Conservation (phyloP, 1,140 invertebrate genomes). For the Trichoplusia ni region DNA sequence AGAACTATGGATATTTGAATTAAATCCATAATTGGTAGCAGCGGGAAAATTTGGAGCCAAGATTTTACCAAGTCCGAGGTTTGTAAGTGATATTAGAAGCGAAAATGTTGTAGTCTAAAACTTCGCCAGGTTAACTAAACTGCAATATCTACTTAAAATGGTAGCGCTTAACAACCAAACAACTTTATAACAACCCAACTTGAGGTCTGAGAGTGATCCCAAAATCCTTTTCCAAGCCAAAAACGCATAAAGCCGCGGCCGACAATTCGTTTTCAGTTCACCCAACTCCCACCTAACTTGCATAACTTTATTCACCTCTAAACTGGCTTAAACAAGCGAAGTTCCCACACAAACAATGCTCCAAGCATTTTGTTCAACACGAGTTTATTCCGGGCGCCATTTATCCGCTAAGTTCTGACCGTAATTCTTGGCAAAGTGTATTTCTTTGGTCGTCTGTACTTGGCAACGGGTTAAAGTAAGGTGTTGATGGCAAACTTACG, state of each 20-base stretch:
- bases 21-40: no score
- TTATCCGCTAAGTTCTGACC: slow-evolving; percentile 25
- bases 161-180: neutral
- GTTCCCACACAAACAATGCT: slow-evolving; percentile 23
- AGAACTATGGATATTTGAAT: no score
- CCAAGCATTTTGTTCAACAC: slow-evolving; percentile 21
- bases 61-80: no score
- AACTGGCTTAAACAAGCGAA: slow-evolving; percentile 29
- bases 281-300: slow-evolving; percentile 22
- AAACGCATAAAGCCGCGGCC: slow-evolving; percentile 19
- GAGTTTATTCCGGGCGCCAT: slow-evolving; percentile 20
- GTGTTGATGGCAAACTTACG: slow-evolving; percentile 2
- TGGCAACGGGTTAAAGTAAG: neutral
- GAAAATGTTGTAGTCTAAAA: no score
- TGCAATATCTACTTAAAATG: neutral
- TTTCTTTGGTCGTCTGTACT: slow-evolving; percentile 18
- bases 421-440: slow-evolving; percentile 22
- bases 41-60: no score
- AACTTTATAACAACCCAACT: slow-evolving; percentile 12
- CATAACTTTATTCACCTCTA: slow-evolving; percentile 30
- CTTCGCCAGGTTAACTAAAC: no score
- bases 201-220: neutral
- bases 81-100: no score
- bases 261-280: slow-evolving; percentile 22
- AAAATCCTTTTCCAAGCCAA: slow-evolving; percentile 5